These are phyloP conservation scores for Conus canariensis DNA, from an alignment of 2,888 invertebrate genomes.

Conservation along the genomic window DNA sequence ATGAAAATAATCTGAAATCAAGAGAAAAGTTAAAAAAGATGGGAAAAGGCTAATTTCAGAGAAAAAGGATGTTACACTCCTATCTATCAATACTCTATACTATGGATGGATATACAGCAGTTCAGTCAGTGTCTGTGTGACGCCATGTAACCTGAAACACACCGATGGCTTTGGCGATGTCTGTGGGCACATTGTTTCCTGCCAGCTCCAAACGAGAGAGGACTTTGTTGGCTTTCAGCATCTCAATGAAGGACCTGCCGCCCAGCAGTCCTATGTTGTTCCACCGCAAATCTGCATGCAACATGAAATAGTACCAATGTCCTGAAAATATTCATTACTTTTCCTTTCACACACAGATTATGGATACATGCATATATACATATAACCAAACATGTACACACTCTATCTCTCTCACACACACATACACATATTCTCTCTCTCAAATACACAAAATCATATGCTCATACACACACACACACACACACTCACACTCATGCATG, in stretches of 20 bases:
- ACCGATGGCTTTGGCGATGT: conserved; percentile 77
- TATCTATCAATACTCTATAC: too few relatives aligned
- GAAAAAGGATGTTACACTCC: too few relatives aligned
- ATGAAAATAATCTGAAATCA: too few relatives aligned
- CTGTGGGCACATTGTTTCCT: conserved; percentile 78
- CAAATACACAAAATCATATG: neutral
- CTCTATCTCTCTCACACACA: too few relatives aligned
- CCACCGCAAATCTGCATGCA: conserved; percentile 77
- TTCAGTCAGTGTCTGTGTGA: too few relatives aligned
- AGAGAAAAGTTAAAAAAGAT: too few relatives aligned
- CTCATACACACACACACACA: neutral
- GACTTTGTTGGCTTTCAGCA: conserved; percentile 76
- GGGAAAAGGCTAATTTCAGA: too few relatives aligned
- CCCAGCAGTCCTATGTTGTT: conserved; percentile 78
- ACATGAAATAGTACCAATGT: neutral
- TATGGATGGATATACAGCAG: too few relatives aligned
- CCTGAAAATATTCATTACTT: neutral
- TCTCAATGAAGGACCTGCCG: conserved; percentile 74
- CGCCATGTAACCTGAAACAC: conserved; percentile 17
- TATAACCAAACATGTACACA: neutral
- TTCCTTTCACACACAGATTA: neutral
- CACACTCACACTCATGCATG: neutral
- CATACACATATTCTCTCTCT: too few relatives aligned
- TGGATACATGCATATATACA: neutral
- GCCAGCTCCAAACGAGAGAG: conserved; percentile 75